Conservation (phyloP, 2,113 vertebrate genomes). For the Sphyrna mokarran region DNA sequence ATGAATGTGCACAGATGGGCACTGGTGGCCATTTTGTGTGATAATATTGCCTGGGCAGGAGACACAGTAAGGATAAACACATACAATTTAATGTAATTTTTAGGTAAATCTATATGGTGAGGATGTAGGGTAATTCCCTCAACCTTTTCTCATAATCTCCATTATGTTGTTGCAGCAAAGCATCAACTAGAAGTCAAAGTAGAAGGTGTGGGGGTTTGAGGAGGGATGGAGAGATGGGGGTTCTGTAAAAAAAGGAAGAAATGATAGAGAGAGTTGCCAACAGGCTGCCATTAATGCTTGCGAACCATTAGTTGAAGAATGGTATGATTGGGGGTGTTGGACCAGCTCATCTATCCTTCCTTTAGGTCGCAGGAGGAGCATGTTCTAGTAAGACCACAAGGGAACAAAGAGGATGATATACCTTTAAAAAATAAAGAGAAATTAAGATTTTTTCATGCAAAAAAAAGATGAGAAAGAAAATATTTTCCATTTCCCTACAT, state of each 20-base stretch:
- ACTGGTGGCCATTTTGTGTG: no score
- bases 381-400: constrained; percentile 29
- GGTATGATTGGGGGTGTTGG: constrained; percentile 4
- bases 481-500: neutral
- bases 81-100: neutral
- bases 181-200: neutral
- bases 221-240: neutral
- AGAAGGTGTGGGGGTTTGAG: neutral
- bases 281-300: constrained; percentile 5
- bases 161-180: neutral
- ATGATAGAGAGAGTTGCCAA: neutral
- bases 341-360: constrained; percentile 33
- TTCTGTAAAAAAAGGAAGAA: neutral
- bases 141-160: neutral
- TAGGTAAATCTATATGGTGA: neutral
- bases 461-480: constrained; percentile 16
- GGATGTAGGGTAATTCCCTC: neutral
- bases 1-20: no score
- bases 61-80: neutral
- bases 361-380: constrained; percentile 17
- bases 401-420: constrained; percentile 24
- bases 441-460: constrained; percentile 7
- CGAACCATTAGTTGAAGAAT: constrained; percentile 15
- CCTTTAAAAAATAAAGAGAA: constrained; percentile 35
- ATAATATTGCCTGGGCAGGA: no score